A percentile compares a stretch with the other conserved stretches of the same genome.
These are phyloP conservation scores for Hymenochirus boettgeri DNA, from an alignment of 2,113 vertebrate genomes.

Conservation along the genomic window DNA sequence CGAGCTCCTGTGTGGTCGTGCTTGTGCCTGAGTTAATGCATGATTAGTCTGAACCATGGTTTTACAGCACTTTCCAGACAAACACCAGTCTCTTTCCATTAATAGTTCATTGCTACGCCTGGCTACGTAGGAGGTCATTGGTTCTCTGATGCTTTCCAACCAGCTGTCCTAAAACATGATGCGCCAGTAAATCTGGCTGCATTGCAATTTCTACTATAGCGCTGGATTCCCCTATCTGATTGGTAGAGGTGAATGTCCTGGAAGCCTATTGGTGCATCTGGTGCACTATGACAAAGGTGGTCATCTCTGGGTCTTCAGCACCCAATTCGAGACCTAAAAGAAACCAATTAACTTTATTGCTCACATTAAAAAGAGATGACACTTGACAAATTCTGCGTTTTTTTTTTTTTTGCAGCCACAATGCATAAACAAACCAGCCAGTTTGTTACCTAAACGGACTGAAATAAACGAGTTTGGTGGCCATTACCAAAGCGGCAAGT, in stretches of 20 bases:
- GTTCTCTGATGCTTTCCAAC: neutral
- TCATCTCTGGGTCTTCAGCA: neutral
- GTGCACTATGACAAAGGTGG: neutral
- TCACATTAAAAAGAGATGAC: no score
- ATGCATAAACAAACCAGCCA: no score
- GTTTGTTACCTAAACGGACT: no score
- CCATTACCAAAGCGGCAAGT: no score
- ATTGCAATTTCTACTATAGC: neutral
- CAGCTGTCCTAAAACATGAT: neutral
- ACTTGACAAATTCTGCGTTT: no score
- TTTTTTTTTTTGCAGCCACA: no score
- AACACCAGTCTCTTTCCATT: neutral
- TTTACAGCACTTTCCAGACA: neutral
- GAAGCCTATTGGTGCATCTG: neutral
- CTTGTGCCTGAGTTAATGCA: neutral
- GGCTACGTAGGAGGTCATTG: neutral
- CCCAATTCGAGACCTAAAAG: neutral
- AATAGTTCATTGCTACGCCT: neutral
- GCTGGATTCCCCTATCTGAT: neutral
- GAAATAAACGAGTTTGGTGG: no score
- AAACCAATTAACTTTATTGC: neutral
- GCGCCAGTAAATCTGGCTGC: neutral
- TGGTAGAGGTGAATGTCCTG: neutral
- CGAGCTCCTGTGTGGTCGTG: neutral
- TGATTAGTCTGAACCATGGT: neutral